These are phyloP conservation scores for Drosophila affinis DNA, from an alignment of 2,888 invertebrate species.

Conservation along the genomic window DNA sequence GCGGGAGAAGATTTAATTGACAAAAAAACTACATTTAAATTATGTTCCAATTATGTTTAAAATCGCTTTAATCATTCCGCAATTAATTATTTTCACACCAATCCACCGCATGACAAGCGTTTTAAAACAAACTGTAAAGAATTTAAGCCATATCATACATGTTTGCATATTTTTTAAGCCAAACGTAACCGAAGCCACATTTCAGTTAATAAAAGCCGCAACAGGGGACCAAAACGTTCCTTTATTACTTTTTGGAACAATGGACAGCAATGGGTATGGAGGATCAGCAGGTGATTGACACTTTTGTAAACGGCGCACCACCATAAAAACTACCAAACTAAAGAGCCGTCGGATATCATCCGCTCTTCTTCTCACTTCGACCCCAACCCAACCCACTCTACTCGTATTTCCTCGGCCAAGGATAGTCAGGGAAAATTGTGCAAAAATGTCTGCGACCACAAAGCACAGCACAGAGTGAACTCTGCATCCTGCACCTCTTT, in stretches of 20 bases:
- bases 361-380: background rate
- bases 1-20: background rate
- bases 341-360: slow-evolving; percentile 19
- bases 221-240: slow-evolving; percentile 14
- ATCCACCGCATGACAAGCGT: background rate
- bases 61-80: background rate
- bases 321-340: slow-evolving; percentile 17
- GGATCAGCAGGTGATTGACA: background rate
- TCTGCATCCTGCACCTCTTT: background rate
- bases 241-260: slow-evolving; percentile 7
- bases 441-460: slow-evolving; percentile 30
- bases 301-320: slow-evolving; percentile 13
- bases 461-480: slow-evolving; percentile 16
- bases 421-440: slow-evolving; percentile 21
- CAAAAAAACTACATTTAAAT: slow-evolving; percentile 19
- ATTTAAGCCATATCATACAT: slow-evolving; percentile 52
- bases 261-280: background rate
- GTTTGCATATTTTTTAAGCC: slow-evolving; percentile 2
- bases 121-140: slow-evolving; percentile 19
- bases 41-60: background rate
- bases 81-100: background rate
- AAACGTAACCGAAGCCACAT: background rate
- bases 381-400: background rate
- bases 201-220: slow-evolving; percentile 30
- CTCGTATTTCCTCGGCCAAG: background rate